phyloP scores from a whole-genome alignment of 2,113 vertebrate genomes.

The Danio rerio region DNA sequence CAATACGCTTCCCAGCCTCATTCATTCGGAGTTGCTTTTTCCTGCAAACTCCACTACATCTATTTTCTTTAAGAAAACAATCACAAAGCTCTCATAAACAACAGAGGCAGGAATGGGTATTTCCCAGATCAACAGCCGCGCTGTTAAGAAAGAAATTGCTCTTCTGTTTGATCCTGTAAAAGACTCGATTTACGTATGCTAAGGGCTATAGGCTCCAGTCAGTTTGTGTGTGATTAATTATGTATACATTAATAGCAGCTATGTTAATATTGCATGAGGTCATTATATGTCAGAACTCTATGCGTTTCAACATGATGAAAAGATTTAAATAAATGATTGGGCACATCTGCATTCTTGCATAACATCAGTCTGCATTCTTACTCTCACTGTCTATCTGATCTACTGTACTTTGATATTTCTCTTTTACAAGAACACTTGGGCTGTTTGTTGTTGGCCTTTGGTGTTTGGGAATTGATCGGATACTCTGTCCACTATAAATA shows the following conservation, averaged over 20 bases:
- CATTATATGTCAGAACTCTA: conserved; percentile 73
- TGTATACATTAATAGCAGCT: conserved; percentile 83
- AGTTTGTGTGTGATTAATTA: conserved; percentile 79
- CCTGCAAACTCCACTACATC: conserved; percentile 63
- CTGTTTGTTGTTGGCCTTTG: conserved; percentile 55
- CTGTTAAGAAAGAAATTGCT: conserved; percentile 34
- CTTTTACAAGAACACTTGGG: conserved; percentile 54
- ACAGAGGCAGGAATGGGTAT: conserved; percentile 35
- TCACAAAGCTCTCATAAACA: conserved; percentile 51
- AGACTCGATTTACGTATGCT: conserved; percentile 70
- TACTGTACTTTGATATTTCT: conserved; percentile 39
- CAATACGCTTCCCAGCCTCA: conserved; percentile 63
- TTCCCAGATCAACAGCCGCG: conserved; percentile 59
- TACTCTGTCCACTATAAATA: conserved; percentile 46
- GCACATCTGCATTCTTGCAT: conserved; percentile 70
- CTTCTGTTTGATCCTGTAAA: conserved; percentile 59
- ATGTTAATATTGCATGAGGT: conserved; percentile 78
- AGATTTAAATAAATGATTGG: conserved; percentile 75
- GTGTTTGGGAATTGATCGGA: conserved; percentile 56
- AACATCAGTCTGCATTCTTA: not conserved
- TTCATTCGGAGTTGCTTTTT: conserved; percentile 58
- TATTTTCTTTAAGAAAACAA: conserved; percentile 64
- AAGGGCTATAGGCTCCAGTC: conserved; percentile 71
- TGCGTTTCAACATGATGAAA: conserved; percentile 78
- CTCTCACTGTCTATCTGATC: not conserved